Evolutionary conservation across 2,113 vertebrate species (phyloP).

Genomic region (Raja brachyura): DNA sequence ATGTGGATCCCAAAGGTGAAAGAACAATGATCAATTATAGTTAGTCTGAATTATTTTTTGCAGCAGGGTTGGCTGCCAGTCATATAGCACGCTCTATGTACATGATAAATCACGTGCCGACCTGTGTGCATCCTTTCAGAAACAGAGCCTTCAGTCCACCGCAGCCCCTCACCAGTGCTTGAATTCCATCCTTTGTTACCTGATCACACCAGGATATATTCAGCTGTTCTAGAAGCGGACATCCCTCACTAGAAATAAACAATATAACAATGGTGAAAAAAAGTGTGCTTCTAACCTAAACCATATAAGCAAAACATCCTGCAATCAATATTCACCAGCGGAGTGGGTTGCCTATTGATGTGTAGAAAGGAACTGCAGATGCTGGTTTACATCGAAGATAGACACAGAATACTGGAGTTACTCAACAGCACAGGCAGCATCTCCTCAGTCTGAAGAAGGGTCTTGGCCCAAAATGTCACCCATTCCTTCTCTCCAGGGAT

Average conservation of each 20-base stretch:
- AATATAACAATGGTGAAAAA: background rate
- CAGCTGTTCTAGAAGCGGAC: slow-evolving; percentile 88
- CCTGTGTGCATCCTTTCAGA: slow-evolving; percentile 95
- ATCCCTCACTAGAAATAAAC: slow-evolving; percentile 75
- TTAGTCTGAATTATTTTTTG: background rate
- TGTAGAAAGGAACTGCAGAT: background rate
- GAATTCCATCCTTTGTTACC: slow-evolving; percentile 94
- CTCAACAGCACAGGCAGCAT: too few relatives aligned
- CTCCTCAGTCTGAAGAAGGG: too few relatives aligned
- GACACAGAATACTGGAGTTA: too few relatives aligned
- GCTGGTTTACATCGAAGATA: too few relatives aligned
- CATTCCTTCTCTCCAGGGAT: too few relatives aligned
- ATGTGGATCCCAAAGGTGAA: background rate
- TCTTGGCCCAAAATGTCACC: too few relatives aligned
- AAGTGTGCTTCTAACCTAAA: background rate
- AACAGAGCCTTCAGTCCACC: slow-evolving; percentile 84
- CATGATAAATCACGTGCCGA: slow-evolving; percentile 45
- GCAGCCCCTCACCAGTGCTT: slow-evolving; percentile 87
- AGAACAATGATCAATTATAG: background rate
- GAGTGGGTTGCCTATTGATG: background rate
- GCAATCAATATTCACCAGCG: background rate
- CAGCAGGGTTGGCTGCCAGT: background rate
- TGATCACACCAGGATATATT: slow-evolving; percentile 99
- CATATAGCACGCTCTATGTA: background rate
- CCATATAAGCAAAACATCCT: background rate